A percentile compares a stretch with the other conserved stretches of the same genome.
phyloP scores from a whole-genome alignment of 1,140 invertebrate genomes.

The Nymphalis io region DNA sequence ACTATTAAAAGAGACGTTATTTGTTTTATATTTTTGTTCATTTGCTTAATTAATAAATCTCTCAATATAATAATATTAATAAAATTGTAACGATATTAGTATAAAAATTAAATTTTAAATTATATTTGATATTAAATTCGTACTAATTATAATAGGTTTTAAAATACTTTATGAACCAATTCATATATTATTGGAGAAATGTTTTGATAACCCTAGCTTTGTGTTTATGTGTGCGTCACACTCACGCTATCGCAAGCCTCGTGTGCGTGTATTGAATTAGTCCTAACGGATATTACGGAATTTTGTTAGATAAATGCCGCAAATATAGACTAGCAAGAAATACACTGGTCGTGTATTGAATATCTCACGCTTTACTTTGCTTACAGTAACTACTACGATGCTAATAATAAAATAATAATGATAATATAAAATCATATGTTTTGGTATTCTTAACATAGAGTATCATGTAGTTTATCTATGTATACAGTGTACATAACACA shows the following conservation, averaged over 20 bases:
- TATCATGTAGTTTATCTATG: no score
- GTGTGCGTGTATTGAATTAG: conserved; percentile 69
- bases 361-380: conserved; percentile 6
- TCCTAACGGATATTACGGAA: conserved; percentile 79
- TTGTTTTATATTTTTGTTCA: background rate
- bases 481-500: background rate
- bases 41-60: no score
- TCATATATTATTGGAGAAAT: background rate
- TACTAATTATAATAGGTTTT: no score
- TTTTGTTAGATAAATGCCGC: conserved; percentile 70
- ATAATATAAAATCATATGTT: no score
- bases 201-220: conserved; percentile 37
- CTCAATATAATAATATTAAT: no score
- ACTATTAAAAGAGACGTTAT: background rate
- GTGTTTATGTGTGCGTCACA: conserved; percentile 49
- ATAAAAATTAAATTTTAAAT: no score
- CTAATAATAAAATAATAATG: no score
- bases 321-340: conserved; percentile 53
- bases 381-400: background rate
- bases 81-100: no score
- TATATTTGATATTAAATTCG: no score
- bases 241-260: conserved; percentile 34
- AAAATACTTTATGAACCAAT: no score
- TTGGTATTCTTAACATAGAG: no score
- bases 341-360: conserved; percentile 18